phyloP scores from a whole-genome alignment of 2,888 invertebrate genomes.

The Rhorus exstirpatorius region DNA sequence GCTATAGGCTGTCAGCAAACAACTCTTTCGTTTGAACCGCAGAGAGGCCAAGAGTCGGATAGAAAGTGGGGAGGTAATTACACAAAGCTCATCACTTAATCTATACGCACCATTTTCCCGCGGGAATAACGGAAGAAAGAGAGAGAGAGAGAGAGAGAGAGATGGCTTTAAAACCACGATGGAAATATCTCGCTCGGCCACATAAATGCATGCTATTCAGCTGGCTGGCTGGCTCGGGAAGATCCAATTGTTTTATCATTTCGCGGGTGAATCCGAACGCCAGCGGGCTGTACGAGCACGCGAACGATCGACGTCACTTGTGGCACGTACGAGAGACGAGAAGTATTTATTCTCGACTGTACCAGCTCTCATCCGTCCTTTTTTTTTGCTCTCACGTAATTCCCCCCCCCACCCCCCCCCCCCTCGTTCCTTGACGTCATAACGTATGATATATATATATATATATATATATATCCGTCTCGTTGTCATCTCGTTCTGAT shows the following conservation, averaged over 20 bases:
- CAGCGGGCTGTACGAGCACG: conserved; percentile 54
- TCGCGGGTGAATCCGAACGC: conserved; percentile 57
- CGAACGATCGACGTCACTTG: conserved; percentile 67
- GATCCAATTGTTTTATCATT: conserved; percentile 68
- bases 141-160: background rate
- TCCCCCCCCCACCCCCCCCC: no score
- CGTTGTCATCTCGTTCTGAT: conserved; percentile 70
- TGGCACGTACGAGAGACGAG: conserved; percentile 64
- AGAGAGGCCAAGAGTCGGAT: background rate
- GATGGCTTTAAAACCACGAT: background rate
- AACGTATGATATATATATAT: no score
- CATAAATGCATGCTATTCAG: conserved; percentile 38
- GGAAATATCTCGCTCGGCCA: conserved; percentile 22
- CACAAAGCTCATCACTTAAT: conserved; percentile 67
- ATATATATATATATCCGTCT: no score
- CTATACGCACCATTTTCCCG: conserved; percentile 51
- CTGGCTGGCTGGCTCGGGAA: conserved; percentile 40
- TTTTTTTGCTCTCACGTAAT: conserved; percentile 21
- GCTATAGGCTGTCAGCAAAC: no score
- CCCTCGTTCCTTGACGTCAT: conserved; percentile 17
- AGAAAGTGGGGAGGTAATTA: conserved; percentile 47
- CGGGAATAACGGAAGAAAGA: conserved; percentile 48
- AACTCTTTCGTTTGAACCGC: no score
- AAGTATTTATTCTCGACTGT: conserved; percentile 38
- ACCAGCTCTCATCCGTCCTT: conserved; percentile 31